Percentiles rank a stretch among this genome's conserved stretches.
Conservation (phyloP, 2,113 vertebrate species). For the Pterocles burchelli region DNA sequence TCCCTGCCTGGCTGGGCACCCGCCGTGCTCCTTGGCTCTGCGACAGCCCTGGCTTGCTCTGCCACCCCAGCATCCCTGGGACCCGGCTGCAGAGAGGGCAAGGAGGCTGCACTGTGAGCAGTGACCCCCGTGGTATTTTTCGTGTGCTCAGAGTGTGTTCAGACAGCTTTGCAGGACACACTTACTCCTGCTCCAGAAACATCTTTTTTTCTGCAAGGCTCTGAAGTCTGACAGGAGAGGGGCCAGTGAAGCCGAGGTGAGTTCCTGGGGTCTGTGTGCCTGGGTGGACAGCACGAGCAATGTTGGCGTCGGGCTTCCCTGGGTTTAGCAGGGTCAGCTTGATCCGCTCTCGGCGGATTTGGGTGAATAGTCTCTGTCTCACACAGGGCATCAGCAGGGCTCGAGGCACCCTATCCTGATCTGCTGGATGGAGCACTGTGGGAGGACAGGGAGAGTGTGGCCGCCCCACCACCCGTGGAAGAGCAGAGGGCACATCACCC, state of each 20-base stretch:
- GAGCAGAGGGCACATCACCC: accelerated
- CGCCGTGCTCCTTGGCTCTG: accelerated
- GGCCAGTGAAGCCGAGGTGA: not conserved
- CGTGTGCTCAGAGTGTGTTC: conserved; percentile 7
- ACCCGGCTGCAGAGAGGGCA: not conserved
- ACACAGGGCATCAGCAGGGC: not conserved
- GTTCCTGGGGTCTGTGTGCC: not conserved
- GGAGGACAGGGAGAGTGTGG: not conserved
- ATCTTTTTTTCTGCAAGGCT: conserved; percentile 2
- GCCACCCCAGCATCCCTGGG: not conserved
- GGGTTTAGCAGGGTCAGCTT: not conserved
- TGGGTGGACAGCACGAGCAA: not conserved
- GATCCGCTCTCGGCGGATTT: not conserved
- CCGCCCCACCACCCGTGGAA: not conserved
- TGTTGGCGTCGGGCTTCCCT: not conserved
- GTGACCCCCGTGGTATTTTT: not conserved
- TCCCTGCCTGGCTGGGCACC: not conserved
- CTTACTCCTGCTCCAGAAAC: conserved; percentile 21
- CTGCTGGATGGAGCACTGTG: not conserved
- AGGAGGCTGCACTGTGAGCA: conserved; percentile 15
- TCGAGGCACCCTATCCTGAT: accelerated
- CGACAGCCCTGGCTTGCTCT: not conserved
- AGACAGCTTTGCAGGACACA: conserved; percentile 18
- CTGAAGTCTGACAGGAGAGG: not conserved
- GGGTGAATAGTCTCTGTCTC: not conserved